These are phyloP conservation scores for Diploptera punctata DNA, from an alignment of 2,888 invertebrate species.

Conservation along the genomic window DNA sequence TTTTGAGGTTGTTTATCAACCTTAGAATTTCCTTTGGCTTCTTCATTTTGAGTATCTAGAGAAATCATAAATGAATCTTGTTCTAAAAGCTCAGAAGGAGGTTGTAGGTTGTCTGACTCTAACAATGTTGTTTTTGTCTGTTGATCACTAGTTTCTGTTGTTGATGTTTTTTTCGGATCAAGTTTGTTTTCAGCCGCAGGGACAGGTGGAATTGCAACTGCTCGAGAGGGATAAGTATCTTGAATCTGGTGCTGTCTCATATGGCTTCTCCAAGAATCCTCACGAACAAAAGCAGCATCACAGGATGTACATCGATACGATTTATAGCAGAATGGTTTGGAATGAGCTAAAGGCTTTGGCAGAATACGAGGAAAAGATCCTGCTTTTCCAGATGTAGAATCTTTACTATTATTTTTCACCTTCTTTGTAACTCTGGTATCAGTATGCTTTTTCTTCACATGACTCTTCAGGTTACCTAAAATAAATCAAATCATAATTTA, in stretches of 20 bases:
- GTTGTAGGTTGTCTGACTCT: slow-evolving; percentile 1
- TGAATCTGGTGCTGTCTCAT: slow-evolving; percentile 50
- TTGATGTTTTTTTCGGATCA: neutral
- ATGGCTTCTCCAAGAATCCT: slow-evolving; percentile 56
- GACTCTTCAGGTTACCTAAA: slow-evolving; percentile 48
- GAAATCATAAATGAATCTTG: slow-evolving; percentile 2
- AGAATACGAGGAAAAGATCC: neutral
- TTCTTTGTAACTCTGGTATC: slow-evolving; percentile 42
- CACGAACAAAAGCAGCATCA: slow-evolving; percentile 53
- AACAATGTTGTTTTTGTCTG: neutral
- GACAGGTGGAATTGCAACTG: neutral
- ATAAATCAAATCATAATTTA: slow-evolving; percentile 3
- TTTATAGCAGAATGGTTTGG: slow-evolving; percentile 47
- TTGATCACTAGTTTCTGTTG: neutral
- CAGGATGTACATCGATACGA: slow-evolving; percentile 52
- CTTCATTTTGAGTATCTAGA: neutral
- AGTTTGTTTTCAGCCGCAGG: neutral
- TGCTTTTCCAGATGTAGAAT: neutral
- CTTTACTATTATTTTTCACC: slow-evolving; percentile 31
- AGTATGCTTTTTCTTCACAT: slow-evolving; percentile 50
- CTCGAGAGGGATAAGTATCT: too few relatives aligned
- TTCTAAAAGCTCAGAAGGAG: neutral
- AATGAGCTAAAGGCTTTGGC: slow-evolving; percentile 21
- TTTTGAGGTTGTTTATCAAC: neutral
- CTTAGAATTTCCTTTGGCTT: neutral